Conservation (phyloP, 1,140 invertebrate species). For the Saccostrea glomerata region DNA sequence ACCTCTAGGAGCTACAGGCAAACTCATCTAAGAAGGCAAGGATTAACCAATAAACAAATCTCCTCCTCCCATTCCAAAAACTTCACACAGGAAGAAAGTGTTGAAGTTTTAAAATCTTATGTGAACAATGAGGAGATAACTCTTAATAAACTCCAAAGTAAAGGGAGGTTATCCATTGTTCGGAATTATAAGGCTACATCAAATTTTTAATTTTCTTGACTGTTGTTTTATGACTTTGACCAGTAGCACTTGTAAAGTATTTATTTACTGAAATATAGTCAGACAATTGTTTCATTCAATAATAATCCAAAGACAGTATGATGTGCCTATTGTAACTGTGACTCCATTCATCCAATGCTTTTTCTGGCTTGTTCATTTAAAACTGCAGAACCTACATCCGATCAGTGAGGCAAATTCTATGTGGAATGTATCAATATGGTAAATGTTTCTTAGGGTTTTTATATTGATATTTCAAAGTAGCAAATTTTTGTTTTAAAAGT, state of each 20-base stretch:
- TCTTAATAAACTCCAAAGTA: background rate
- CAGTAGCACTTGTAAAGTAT: background rate
- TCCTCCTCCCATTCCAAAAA: background rate
- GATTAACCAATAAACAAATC: background rate
- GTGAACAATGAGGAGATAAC: conserved; percentile 34
- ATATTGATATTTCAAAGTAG: background rate
- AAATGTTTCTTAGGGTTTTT: background rate
- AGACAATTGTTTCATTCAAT: background rate
- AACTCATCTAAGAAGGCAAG: background rate
- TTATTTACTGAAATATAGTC: background rate
- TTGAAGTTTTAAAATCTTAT: background rate
- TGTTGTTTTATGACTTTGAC: background rate
- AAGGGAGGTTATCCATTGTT: background rate
- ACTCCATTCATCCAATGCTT: background rate
- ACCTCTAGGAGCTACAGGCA: background rate
- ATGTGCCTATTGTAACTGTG: background rate
- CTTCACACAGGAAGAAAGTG: background rate
- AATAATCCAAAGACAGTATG: background rate
- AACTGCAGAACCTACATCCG: background rate
- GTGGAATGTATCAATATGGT: background rate
- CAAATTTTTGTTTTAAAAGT: background rate
- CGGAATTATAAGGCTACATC: background rate
- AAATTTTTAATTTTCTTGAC: background rate
- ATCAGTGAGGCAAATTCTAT: conserved; percentile 14
- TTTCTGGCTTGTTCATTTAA: background rate